Conservation (phyloP, 2,113 vertebrate species). For the Gymnobelideus leadbeateri region DNA sequence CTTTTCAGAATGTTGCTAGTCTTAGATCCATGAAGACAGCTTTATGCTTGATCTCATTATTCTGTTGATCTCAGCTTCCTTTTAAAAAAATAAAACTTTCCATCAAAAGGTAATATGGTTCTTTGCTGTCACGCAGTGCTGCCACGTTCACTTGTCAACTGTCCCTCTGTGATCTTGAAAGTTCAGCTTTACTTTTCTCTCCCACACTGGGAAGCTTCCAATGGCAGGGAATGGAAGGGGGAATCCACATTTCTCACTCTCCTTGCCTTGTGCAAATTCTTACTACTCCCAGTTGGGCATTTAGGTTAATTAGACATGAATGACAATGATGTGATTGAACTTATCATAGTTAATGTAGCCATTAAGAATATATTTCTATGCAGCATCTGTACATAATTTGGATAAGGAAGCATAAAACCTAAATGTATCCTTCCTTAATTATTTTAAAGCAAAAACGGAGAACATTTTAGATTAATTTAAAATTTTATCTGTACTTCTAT, state of each 20-base stretch:
- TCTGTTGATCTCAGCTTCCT: conserved; percentile 39
- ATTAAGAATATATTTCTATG: conserved; percentile 74
- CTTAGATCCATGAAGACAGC: neutral
- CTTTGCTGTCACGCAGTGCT: neutral
- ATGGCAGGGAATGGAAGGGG: conserved; percentile 11
- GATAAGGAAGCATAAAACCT: conserved; percentile 75
- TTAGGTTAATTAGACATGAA: conserved; percentile 81
- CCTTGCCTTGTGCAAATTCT: conserved; percentile 52
- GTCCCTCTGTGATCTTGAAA: conserved; percentile 54
- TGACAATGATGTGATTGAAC: conserved; percentile 72
- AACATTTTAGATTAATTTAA: conserved; percentile 59
- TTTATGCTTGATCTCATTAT: conserved; percentile 44
- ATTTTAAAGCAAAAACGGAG: conserved; percentile 65
- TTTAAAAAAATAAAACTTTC: neutral
- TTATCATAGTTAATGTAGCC: conserved; percentile 74
- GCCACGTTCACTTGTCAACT: conserved; percentile 21
- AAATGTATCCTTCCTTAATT: conserved; percentile 56
- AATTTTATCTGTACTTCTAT: conserved; percentile 49
- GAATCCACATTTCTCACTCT: conserved; percentile 54
- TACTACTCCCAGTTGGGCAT: conserved; percentile 65
- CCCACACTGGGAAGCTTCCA: conserved; percentile 11
- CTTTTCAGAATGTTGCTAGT: conserved; percentile 46
- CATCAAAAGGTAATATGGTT: neutral
- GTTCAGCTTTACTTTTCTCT: conserved; percentile 47
- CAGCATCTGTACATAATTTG: conserved; percentile 73